Base-by-base conservation (phyloP, 2,888 invertebrate genomes). In the Rhyacophila evoluta region DNA sequence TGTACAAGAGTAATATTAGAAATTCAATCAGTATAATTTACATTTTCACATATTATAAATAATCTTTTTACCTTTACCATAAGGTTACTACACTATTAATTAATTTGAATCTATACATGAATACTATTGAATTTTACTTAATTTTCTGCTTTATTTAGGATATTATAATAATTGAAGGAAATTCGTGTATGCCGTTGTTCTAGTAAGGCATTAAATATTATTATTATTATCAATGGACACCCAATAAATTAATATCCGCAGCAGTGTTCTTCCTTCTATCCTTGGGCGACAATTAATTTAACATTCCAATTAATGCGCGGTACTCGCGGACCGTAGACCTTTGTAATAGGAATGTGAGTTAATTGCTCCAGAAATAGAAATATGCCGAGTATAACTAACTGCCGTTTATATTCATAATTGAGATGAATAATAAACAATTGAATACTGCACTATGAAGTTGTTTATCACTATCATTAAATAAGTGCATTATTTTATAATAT, bases 181-280 rank as follows among this genome's bases (percentile, higher is more conserved):
- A n/a, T n/a, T n/a, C n/a, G n/a, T n/a, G n/a, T n/a, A 8, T 19
- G 25, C 19, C 25, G 19, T 55, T 55, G 15, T 55, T 55, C 2
- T 25, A 55, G 15, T 2, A 0, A 55, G 25, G 55, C 55, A 55
- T 19, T 55, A 5, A 55, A 55, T 39, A 15, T 19, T 55, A 41
- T 41, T 41, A 55, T 55, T 55, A 55, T 55, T 55, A 55, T 19
- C 55, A 55, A 55, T 55, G 2, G 55, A 19, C 25, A 55, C 55
- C 55, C 55, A 55, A 55, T 55, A 55, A 55, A 55, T 55, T 55
- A 55, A 55, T 55, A 55, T 55, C 55, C 55, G 55, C 55, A n/a
- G n/a, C n/a, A 55, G 55, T 55, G 25, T 55, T 55, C 55, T 55
- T 55, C 55, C 55, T 55, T 55, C 8, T 55, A 55, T 55, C 55